Evolutionary conservation across 2,888 invertebrate species (phyloP).

Genomic region (Penaeus monodon): DNA sequence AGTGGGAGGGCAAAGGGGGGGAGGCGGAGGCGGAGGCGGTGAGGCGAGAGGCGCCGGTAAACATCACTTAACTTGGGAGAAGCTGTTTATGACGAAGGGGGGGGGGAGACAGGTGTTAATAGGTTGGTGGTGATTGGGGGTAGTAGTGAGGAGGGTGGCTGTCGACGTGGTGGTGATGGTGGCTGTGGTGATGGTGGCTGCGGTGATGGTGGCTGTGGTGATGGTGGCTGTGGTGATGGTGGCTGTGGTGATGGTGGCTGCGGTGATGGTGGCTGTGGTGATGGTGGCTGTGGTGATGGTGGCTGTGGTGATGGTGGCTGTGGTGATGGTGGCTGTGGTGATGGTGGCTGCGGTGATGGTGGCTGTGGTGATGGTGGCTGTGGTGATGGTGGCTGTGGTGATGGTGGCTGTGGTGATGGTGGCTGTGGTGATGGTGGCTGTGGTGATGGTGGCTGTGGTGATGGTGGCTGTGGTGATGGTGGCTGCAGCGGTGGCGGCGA

Average conservation of each 20-base stretch:
- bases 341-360: neutral
- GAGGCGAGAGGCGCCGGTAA: no score
- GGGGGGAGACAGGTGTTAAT: neutral
- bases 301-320: neutral
- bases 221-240: neutral
- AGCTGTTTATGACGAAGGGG: neutral
- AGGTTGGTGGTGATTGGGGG: neutral
- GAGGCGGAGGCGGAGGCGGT: no score
- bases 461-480: neutral
- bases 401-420: neutral
- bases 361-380: no score
- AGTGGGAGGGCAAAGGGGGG: neutral
- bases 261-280: no score
- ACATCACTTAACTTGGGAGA: neutral
- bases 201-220: neutral
- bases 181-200: neutral
- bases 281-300: neutral
- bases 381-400: neutral
- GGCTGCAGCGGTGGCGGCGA: neutral
- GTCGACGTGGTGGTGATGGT: neutral
- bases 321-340: neutral
- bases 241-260: neutral
- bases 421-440: neutral
- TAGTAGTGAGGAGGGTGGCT: neutral
- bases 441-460: no score